Evolutionary conservation across 2,113 vertebrate genomes (phyloP).

Genomic region (Alectura lathami): DNA sequence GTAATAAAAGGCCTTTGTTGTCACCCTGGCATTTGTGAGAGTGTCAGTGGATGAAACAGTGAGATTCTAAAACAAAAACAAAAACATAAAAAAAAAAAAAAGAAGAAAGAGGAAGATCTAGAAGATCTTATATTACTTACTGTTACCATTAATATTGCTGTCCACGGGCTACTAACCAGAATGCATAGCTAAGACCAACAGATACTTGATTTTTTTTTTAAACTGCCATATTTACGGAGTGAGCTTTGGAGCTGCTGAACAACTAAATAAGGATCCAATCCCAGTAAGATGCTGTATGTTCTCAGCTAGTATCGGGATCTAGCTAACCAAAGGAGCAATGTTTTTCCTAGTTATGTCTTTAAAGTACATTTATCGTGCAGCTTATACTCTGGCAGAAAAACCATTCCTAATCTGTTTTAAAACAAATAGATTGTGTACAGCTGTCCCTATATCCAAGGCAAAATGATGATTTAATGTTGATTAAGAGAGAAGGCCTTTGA

Average conservation of each 20-base stretch:
- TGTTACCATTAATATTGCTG: not conserved
- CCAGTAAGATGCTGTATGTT: not conserved
- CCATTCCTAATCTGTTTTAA: slow-evolving; percentile 81
- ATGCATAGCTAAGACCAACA: not conserved
- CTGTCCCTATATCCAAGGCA: slow-evolving; percentile 77
- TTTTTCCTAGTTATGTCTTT: slow-evolving; percentile 57
- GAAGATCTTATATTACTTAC: not conserved
- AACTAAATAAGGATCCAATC: not conserved
- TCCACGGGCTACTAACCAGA: not conserved
- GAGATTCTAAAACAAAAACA: not conserved
- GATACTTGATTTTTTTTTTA: not conserved
- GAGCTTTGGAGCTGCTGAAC: not conserved
- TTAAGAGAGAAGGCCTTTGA: slow-evolving; percentile 83
- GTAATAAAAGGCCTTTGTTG: slow-evolving; percentile 59
- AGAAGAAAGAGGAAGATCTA: not conserved
- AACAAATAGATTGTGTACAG: slow-evolving; percentile 87
- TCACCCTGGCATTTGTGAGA: slow-evolving; percentile 5
- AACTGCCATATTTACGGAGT: not conserved
- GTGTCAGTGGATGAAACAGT: not conserved
- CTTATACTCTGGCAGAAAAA: slow-evolving; percentile 74
- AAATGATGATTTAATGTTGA: slow-evolving; percentile 87
- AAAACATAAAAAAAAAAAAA: not conserved
- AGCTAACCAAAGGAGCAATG: slow-evolving; percentile 2
- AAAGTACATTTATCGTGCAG: slow-evolving; percentile 63
- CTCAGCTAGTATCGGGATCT: slow-evolving; percentile 16